Evolutionary conservation across 2,113 vertebrate species (phyloP).

Genomic region (Lamprologus tigripictilis): DNA sequence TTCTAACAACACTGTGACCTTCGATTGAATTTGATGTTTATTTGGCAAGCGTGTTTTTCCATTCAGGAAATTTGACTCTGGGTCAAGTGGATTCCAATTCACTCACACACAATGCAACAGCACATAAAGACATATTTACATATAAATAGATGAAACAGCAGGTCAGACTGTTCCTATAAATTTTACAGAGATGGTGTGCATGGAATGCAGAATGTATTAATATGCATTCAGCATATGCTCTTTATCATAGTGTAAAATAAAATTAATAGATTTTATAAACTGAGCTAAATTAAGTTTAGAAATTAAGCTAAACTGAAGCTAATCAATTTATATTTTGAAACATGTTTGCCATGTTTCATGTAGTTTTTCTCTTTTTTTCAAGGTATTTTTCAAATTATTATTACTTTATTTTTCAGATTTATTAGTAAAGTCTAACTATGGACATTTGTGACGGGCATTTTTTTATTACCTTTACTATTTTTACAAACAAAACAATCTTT

Average conservation of each 20-base stretch:
- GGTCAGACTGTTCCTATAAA: background rate
- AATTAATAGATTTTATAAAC: background rate
- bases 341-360: background rate
- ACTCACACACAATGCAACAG: background rate
- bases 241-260: background rate
- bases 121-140: background rate
- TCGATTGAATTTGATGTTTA: background rate
- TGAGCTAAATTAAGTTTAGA: background rate
- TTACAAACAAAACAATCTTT: background rate
- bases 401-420: background rate
- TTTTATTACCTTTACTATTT: background rate
- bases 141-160: background rate
- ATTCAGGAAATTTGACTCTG: background rate
- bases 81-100: background rate
- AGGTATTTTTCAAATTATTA: background rate
- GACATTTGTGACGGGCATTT: accelerated
- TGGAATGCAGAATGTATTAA: accelerated
- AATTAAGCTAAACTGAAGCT: background rate
- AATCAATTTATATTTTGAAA: background rate
- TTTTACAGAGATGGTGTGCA: background rate
- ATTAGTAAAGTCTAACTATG: background rate
- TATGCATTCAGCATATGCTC: background rate
- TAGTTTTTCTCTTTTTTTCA: background rate
- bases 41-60: background rate
- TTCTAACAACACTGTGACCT: background rate